Conservation (phyloP, 2,113 vertebrate genomes). For the Bos taurus region ARS-UCD2.0 NC_037352.1:41741001-41741500, state of each 20-base stretch:
- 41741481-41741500: neutral
- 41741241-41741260: too few relatives aligned
- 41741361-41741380: neutral
- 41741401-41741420: neutral
- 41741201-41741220: neutral
- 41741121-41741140: neutral
- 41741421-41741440: neutral
- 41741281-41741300: neutral
- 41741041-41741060: neutral
- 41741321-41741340: neutral
- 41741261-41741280: neutral
- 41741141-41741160: neutral
- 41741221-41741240: neutral
- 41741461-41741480: neutral
- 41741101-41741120: neutral
- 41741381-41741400: fast-evolving
- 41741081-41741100: neutral
- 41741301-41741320: fast-evolving
- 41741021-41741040: neutral
- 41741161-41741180: neutral
- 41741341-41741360: neutral
- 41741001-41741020: neutral
- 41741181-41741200: fast-evolving
- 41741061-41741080: neutral
- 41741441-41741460: too few relatives aligned